A percentile compares a stretch with the other conserved stretches of the same genome.
These are phyloP conservation scores for Salminus brasiliensis DNA, from an alignment of 2,113 vertebrate species.

Conservation along the genomic window DNA sequence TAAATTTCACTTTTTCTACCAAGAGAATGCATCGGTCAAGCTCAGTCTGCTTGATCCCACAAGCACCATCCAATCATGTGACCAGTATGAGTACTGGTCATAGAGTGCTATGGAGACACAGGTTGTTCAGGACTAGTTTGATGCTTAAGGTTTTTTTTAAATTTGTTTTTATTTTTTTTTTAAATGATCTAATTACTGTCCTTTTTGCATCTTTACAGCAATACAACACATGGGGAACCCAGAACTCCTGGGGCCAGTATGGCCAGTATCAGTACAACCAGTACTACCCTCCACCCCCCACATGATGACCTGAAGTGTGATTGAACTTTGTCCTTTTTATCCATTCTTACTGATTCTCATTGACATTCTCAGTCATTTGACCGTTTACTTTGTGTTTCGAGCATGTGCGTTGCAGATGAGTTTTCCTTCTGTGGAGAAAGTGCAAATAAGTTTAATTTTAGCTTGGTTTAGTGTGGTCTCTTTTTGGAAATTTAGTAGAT, in stretches of 20 bases:
- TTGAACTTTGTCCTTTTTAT: slow-evolving; percentile 56
- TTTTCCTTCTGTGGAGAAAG: slow-evolving; percentile 48
- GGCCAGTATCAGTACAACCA: slow-evolving; percentile 88
- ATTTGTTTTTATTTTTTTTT: too few relatives aligned
- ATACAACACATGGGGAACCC: slow-evolving; percentile 85
- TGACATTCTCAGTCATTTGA: slow-evolving; percentile 42
- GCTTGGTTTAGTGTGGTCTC: slow-evolving; percentile 62
- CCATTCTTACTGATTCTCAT: slow-evolving; percentile 50
- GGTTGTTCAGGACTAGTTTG: too few relatives aligned
- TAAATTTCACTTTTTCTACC: too few relatives aligned
- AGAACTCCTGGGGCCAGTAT: slow-evolving; percentile 90
- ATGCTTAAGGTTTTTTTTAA: too few relatives aligned
- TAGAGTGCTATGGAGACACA: too few relatives aligned
- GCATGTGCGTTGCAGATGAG: slow-evolving; percentile 61
- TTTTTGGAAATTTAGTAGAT: slow-evolving; percentile 52
- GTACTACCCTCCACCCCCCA: slow-evolving; percentile 94
- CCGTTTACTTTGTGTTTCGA: slow-evolving; percentile 53
- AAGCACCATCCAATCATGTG: too few relatives aligned
- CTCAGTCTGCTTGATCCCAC: too few relatives aligned
- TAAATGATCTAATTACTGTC: background rate
- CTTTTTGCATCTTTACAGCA: slow-evolving; percentile 61
- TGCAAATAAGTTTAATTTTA: slow-evolving; percentile 50
- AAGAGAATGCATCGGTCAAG: too few relatives aligned
- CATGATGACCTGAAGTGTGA: slow-evolving; percentile 77
- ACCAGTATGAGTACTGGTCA: too few relatives aligned